Percentiles rank a stretch among this genome's conserved stretches.
Conservation (phyloP, 2,797 vertebrate species). For the Smutsia temminckii region DNA sequence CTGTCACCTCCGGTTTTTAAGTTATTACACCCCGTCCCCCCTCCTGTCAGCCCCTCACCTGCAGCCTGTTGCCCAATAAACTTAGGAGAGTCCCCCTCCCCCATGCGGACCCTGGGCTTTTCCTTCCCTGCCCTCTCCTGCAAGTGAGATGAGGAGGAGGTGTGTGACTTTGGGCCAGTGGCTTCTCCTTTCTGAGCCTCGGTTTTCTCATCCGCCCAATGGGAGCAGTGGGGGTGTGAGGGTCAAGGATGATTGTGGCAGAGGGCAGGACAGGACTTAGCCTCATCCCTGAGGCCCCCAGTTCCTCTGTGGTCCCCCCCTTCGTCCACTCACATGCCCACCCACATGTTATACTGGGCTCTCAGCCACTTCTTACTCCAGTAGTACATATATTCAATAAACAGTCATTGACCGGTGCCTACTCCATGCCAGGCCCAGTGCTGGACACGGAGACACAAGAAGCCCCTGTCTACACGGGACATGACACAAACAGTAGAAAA, state of each 20-base stretch:
- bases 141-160: slow-evolving; percentile 23
- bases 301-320: not conserved
- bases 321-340: not conserved
- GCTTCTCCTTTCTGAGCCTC: slow-evolving; percentile 35
- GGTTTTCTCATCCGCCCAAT: slow-evolving; percentile 49
- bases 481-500: not conserved
- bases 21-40: slow-evolving; percentile 69
- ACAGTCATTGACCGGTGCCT: slow-evolving; percentile 67
- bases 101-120: slow-evolving; percentile 21
- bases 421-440: slow-evolving; percentile 51
- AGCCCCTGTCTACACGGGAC: not conserved
- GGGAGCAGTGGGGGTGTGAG: not conserved
- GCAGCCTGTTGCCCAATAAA: slow-evolving; percentile 73
- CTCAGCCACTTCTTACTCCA: slow-evolving; percentile 68
- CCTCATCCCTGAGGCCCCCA: not conserved
- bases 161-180: not conserved
- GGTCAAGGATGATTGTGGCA: not conserved
- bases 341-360: slow-evolving; percentile 62
- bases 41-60: slow-evolving; percentile 55
- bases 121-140: slow-evolving; percentile 49
- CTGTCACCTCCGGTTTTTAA: slow-evolving; percentile 75
- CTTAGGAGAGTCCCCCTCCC: slow-evolving; percentile 59
- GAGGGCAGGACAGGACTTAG: not conserved
- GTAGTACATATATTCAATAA: slow-evolving; percentile 78
- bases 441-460: not conserved